Conservation (phyloP, 2,888 invertebrate genomes). For the Ecdyonurus torrentis region DNA sequence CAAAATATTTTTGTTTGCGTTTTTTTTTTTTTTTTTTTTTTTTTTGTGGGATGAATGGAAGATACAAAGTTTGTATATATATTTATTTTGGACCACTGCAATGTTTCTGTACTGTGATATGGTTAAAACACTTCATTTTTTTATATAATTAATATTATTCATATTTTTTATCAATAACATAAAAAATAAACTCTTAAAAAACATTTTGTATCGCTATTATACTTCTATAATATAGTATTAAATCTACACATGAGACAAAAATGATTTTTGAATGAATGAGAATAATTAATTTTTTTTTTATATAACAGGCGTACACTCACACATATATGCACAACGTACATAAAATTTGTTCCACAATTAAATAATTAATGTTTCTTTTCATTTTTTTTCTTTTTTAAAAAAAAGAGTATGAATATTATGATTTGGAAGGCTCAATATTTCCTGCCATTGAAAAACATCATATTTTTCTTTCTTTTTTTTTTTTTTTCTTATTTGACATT, state of each 20-base stretch:
- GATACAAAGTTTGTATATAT: neutral
- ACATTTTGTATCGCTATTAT: neutral
- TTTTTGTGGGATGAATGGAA: neutral
- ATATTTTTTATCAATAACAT: neutral
- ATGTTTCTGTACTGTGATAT: neutral
- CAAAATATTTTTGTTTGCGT: neutral
- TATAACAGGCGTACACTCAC: neutral
- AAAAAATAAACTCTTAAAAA: neutral
- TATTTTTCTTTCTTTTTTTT: too few species aligned
- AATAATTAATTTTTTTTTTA: neutral
- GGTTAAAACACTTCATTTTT: neutral
- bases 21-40: too few species aligned
- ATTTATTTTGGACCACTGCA: neutral
- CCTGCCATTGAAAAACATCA: neutral
- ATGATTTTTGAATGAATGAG: neutral
- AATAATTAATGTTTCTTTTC: too few species aligned
- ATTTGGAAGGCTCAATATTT: neutral
- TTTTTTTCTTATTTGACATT: too few species aligned
- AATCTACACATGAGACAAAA: neutral
- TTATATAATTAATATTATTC: too few species aligned
- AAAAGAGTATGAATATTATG: too few species aligned
- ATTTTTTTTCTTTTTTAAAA: too few species aligned
- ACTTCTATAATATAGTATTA: neutral
- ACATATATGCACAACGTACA: neutral
- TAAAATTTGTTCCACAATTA: neutral